These are phyloP conservation scores for Nephrotoma guestfalica DNA, from an alignment of 2,888 invertebrate genomes.

Conservation along the genomic window DNA sequence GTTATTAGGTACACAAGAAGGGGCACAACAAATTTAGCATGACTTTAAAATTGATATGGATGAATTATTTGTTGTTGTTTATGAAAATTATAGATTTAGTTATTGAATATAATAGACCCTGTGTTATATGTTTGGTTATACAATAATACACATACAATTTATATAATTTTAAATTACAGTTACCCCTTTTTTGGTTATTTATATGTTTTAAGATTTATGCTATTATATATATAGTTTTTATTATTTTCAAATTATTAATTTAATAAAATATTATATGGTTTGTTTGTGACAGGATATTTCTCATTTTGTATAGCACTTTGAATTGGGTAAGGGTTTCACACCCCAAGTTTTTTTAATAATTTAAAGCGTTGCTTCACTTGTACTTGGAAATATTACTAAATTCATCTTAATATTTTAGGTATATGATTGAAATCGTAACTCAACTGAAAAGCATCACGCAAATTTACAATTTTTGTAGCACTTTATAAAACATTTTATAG, in stretches of 20 bases:
- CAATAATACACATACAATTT: no score
- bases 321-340: no score
- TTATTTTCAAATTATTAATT: neutral
- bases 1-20: neutral
- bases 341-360: no score
- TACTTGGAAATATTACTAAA: no score
- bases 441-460: no score
- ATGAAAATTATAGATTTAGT: neutral
- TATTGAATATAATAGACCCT: neutral
- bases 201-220: neutral
- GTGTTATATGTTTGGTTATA: neutral
- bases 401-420: no score
- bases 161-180: neutral
- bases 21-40: neutral
- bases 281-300: neutral
- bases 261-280: neutral
- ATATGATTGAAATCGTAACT: no score
- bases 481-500: no score
- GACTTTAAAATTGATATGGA: neutral
- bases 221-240: neutral
- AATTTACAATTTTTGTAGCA: no score
- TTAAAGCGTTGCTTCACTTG: no score
- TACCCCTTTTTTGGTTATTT: neutral
- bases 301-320: neutral
- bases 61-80: neutral